A percentile compares a stretch with the other conserved stretches of the same genome.
Evolutionary conservation across 2,113 vertebrate species (phyloP).

Genomic region (Capricornis sumatraensis): DNA sequence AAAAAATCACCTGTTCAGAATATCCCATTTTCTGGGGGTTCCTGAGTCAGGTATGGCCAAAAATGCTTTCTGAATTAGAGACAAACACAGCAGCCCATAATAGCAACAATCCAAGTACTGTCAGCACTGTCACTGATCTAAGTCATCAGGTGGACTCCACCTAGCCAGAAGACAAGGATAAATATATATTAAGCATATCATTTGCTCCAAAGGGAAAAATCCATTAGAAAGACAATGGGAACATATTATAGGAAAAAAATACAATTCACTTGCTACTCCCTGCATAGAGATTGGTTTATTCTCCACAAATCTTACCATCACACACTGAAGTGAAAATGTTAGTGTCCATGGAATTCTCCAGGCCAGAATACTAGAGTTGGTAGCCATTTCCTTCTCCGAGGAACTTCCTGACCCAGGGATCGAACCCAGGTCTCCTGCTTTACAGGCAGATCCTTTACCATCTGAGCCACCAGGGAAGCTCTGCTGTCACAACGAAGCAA

Average conservation of each 20-base stretch:
- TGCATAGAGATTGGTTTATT: not conserved
- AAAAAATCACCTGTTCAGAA: not conserved
- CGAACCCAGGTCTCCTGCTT: not conserved
- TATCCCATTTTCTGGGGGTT: not conserved
- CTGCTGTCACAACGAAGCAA: fast-evolving
- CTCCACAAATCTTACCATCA: not conserved
- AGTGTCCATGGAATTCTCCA: not conserved
- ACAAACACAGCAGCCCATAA: not conserved
- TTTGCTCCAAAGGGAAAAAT: not conserved
- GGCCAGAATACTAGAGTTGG: not conserved
- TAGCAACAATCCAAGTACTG: not conserved
- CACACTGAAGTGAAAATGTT: not conserved
- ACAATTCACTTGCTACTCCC: not conserved
- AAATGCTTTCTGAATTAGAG: not conserved
- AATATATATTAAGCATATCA: not conserved
- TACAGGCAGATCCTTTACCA: not conserved
- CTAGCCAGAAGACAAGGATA: not conserved
- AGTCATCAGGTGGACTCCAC: not conserved
- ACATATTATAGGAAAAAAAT: not conserved
- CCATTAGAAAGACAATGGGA: not conserved
- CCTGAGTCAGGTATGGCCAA: not conserved
- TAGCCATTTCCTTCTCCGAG: not conserved
- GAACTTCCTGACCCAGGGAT: not conserved
- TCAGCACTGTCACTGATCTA: not conserved
- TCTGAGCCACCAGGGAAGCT: not conserved